Percentiles rank a stretch among this genome's conserved stretches.
phyloP scores from a whole-genome alignment of 2,113 vertebrate species.

The Larimichthys crocea region DNA sequence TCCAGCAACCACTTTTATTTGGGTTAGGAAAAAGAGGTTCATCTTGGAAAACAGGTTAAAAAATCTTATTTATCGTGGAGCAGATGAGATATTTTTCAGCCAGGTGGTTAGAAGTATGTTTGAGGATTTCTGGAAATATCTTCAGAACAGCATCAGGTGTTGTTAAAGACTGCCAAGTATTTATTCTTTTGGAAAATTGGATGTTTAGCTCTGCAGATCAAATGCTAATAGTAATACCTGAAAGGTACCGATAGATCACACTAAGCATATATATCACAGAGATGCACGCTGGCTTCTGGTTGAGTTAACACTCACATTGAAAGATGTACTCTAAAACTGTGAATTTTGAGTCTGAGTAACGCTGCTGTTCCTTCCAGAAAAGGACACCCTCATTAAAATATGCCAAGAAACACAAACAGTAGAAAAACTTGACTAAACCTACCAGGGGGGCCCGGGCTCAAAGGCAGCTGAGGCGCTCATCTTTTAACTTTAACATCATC shows the following conservation, averaged over 20 bases:
- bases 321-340: neutral
- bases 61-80: neutral
- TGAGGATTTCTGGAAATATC: slow-evolving; percentile 9
- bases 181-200: neutral
- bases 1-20: neutral
- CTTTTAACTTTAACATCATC: slow-evolving; percentile 82
- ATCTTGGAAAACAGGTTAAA: neutral
- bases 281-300: neutral
- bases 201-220: neutral
- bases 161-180: neutral
- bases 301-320: neutral
- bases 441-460: slow-evolving; percentile 75
- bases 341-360: neutral
- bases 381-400: slow-evolving; percentile 73
- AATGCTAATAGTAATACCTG: neutral
- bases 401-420: slow-evolving; percentile 71
- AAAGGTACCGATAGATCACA: neutral
- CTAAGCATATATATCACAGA: neutral
- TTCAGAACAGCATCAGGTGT: neutral
- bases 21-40: neutral
- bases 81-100: neutral
- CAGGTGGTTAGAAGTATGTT: neutral
- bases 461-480: slow-evolving; percentile 71
- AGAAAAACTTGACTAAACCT: slow-evolving; percentile 65
- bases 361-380: slow-evolving; percentile 36